Percentiles rank a stretch among this genome's conserved stretches.
These are phyloP conservation scores for Abrostola tripartita DNA, from an alignment of 2,888 invertebrate species.

Conservation along the genomic window DNA sequence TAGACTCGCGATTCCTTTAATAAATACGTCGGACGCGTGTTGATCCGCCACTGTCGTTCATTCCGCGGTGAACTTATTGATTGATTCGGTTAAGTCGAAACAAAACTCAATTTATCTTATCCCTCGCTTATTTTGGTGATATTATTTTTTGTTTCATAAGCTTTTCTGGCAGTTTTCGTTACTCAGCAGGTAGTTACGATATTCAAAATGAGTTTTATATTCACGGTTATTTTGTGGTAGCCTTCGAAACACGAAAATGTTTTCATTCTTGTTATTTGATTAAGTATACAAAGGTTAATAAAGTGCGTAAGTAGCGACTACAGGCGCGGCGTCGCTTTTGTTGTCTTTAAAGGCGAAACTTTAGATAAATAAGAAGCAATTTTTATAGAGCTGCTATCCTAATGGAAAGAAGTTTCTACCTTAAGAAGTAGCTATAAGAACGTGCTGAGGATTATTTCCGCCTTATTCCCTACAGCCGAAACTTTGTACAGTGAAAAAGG, in stretches of 20 bases:
- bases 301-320: not conserved
- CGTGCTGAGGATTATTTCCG: slow-evolving; percentile 55
- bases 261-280: not conserved
- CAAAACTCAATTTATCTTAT: slow-evolving; percentile 64
- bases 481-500: slow-evolving; percentile 46
- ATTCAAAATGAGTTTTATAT: slow-evolving; percentile 15
- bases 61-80: slow-evolving; percentile 56
- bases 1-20: not conserved
- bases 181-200: slow-evolving; percentile 25
- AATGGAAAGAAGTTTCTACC: slow-evolving; percentile 22
- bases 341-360: not conserved
- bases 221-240: not conserved
- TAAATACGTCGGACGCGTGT: slow-evolving; percentile 19
- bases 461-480: slow-evolving; percentile 42
- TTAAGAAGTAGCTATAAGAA: slow-evolving; percentile 45
- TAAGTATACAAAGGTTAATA: slow-evolving; percentile 9
- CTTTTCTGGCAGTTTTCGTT: slow-evolving; percentile 14
- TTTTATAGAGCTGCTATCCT: slow-evolving; percentile 4
- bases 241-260: slow-evolving; percentile 7
- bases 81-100: slow-evolving; percentile 58
- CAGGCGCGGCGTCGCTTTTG: not conserved
- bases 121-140: slow-evolving; percentile 44
- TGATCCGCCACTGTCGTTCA: slow-evolving; percentile 45
- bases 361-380: not conserved
- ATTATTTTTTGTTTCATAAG: slow-evolving; percentile 45